Evolutionary conservation across 2,888 invertebrate genomes (phyloP).

Genomic region (Synanthedon myopaeformis): DNA sequence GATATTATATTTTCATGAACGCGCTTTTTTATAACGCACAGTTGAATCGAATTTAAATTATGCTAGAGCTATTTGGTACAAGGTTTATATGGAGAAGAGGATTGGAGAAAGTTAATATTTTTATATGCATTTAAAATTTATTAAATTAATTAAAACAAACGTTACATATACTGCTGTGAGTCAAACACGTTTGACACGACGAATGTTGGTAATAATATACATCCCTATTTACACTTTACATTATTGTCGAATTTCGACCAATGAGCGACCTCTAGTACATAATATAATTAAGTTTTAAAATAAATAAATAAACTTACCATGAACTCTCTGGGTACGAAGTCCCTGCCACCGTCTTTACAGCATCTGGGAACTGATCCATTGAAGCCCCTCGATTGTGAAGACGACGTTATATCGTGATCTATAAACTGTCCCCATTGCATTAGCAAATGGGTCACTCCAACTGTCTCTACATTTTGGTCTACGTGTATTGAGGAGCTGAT

Average conservation of each 20-base stretch:
- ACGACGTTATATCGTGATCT: constrained; percentile 88
- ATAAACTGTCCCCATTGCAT: constrained; percentile 95
- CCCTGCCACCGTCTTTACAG: constrained; percentile 73
- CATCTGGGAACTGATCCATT: constrained; percentile 85
- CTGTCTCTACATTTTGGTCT: constrained; percentile 73
- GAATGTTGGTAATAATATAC: background rate
- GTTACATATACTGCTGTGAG: no score
- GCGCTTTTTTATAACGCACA: no score
- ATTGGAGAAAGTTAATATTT: no score
- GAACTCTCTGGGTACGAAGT: constrained; percentile 72
- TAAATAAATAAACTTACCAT: constrained; percentile 52
- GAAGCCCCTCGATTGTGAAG: constrained; percentile 81
- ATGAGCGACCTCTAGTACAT: background rate
- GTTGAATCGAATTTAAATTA: no score
- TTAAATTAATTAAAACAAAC: no score
- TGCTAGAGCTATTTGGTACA: no score
- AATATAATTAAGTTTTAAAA: background rate
- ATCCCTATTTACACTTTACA: background rate
- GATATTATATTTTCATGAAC: no score
- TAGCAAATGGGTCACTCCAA: constrained; percentile 80
- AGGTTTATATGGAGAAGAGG: no score
- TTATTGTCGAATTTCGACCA: background rate
- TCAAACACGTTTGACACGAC: background rate
- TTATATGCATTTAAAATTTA: no score
- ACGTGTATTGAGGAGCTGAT: constrained; percentile 76